Base-by-base conservation (phyloP, 53 echinoderm and acorn worm genomes). In the Holothuria scabra region DNA sequence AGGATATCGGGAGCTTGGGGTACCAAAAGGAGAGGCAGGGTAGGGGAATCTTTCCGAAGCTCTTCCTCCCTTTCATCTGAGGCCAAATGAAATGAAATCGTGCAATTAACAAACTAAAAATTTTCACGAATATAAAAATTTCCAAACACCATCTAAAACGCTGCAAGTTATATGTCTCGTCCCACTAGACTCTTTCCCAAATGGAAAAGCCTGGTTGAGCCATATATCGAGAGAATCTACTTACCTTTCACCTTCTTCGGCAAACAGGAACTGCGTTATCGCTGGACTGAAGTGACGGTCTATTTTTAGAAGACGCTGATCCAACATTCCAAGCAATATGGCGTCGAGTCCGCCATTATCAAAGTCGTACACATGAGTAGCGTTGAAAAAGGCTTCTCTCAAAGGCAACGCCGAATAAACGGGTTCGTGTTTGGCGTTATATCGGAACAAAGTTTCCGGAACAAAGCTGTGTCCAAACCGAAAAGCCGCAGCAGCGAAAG, bases 401-500 rank as follows among this genome's bases (percentile, higher is more conserved):
- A 88, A 62, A 1, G 85, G 74, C 16, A 91, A 52, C n/a, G 74
- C 33, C 6, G 65, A 65, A 26, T 70, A 66, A 13, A 52, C 52
- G 60, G 34, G 11, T 20, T 82, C 48, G 19, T 26, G 67, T 18
- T 92, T 34, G 23, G 28, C 33, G 32, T 92, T 81, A 1, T 89
- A 63, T 21, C 86, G 58, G 28, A 55, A 22, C 34, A 92, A 65
- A 23, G 57, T 56, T 12, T 74, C 32, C 12, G 92, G 92, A 56
- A 89, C 76, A 23, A 81, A 83, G 30, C 83, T 89, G 67, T 93
- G 93, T 62, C 92, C 92, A 23, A 93, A 65, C 3, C 93, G 86
- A 62, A 48, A 93, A 19, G 90, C 93, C 4, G 93, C 90, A 0
- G 80, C 83, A 12, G 93, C 80, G 35, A 93, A 93, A 8, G 75